Percentiles rank a stretch among this genome's conserved stretches.
phyloP scores from a whole-genome alignment of 2,888 invertebrate species.

The Chorisops tibialis region DNA sequence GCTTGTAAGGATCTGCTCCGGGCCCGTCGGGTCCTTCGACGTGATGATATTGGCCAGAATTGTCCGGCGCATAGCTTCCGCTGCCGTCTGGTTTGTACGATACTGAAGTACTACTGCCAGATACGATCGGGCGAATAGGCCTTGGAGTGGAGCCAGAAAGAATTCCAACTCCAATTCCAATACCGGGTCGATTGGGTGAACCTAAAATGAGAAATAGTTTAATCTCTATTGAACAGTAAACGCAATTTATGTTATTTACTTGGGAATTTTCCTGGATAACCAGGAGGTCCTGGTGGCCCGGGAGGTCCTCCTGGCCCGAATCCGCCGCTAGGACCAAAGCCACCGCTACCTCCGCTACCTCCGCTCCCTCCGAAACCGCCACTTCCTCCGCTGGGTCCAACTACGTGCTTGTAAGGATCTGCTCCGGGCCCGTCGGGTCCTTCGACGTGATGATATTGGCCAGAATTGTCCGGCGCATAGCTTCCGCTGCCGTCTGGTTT shows the following conservation, averaged over 20 bases:
- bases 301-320: conserved; percentile 47
- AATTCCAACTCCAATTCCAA: neutral
- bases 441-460: conserved; percentile 27
- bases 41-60: conserved; percentile 46
- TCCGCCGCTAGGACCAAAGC: conserved; percentile 25
- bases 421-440: conserved; percentile 36
- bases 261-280: conserved; percentile 19
- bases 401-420: conserved; percentile 24
- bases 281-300: conserved; percentile 38
- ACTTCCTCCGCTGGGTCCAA: conserved; percentile 9
- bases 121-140: conserved; percentile 22
- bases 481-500: conserved; percentile 8
- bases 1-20: conserved; percentile 3
- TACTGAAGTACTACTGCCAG: conserved; percentile 16
- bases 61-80: conserved; percentile 48
- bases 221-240: neutral
- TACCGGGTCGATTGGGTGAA: neutral
- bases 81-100: conserved; percentile 26
- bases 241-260: neutral
- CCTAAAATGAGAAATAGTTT: neutral
- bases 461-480: conserved; percentile 30
- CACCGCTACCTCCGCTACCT: conserved; percentile 42
- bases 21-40: conserved; percentile 15
- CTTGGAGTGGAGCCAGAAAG: neutral
- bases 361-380: conserved; percentile 27